A percentile compares a stretch with the other conserved stretches of the same genome.
Evolutionary conservation across 2,113 vertebrate genomes (phyloP).

Genomic region (Halcyon senegalensis): DNA sequence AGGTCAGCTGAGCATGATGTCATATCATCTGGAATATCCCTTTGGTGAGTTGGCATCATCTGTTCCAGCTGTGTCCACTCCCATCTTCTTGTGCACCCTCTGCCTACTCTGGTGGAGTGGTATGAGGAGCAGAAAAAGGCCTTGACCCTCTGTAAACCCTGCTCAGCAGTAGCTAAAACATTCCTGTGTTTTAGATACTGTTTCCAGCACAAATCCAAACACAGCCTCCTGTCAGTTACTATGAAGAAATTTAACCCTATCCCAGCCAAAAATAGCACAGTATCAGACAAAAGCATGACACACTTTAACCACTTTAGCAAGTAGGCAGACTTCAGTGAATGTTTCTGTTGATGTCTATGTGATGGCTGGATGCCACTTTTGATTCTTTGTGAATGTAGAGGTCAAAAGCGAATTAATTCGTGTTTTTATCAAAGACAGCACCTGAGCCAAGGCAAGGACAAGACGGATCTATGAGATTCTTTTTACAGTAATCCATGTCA

Average conservation of each 20-base stretch:
- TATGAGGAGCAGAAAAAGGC: too few species aligned
- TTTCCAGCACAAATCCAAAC: not conserved
- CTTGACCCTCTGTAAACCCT: too few species aligned
- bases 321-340: not conserved
- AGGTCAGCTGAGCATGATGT: not conserved
- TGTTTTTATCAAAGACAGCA: not conserved
- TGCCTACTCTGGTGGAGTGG: too few species aligned
- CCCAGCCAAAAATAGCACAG: not conserved
- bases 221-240: not conserved
- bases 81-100: not conserved
- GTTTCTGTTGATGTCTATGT: not conserved
- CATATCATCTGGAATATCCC: not conserved
- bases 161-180: not conserved
- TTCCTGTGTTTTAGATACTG: not conserved
- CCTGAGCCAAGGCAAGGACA: not conserved
- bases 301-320: not conserved
- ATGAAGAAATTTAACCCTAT: not conserved
- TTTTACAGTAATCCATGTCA: not conserved
- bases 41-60: not conserved
- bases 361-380: not conserved
- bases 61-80: not conserved
- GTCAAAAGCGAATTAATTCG: not conserved
- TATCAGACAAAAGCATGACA: not conserved
- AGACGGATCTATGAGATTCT: not conserved
- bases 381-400: not conserved